Conservation (phyloP, 2,888 invertebrate genomes). For the Nomada flava region DNA sequence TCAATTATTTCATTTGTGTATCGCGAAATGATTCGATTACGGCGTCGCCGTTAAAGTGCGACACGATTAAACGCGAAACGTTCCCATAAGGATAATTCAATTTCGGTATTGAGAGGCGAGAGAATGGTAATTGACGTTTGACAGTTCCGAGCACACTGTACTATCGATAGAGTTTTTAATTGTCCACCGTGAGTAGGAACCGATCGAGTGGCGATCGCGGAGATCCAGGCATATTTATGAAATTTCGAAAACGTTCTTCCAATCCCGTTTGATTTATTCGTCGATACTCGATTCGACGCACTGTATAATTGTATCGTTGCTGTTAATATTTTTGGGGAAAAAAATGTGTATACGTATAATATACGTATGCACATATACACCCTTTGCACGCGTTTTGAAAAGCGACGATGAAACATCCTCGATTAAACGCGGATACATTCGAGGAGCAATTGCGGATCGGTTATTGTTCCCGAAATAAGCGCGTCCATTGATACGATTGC, state of each 20-base stretch:
- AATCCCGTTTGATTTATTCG: neutral
- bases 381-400: neutral
- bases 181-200: neutral
- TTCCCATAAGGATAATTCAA: conserved; percentile 15
- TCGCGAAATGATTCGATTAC: conserved; percentile 11
- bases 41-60: neutral
- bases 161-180: conserved; percentile 15
- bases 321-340: neutral
- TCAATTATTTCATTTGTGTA: conserved; percentile 22
- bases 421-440: neutral
- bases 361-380: no score
- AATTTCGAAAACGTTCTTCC: neutral
- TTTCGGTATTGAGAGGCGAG: neutral
- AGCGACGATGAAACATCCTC: neutral
- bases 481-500: neutral
- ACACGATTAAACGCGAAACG: conserved; percentile 7
- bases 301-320: no score
- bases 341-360: neutral
- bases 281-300: neutral
- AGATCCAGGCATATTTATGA: conserved; percentile 2
- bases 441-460: neutral
- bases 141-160: conserved; percentile 8
- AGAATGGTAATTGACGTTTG: conserved; percentile 13
- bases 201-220: conserved; percentile 11
- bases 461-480: neutral